These are phyloP conservation scores for Talpa occidentalis DNA, from an alignment of 2,113 vertebrate genomes.

Conservation along the genomic window DNA sequence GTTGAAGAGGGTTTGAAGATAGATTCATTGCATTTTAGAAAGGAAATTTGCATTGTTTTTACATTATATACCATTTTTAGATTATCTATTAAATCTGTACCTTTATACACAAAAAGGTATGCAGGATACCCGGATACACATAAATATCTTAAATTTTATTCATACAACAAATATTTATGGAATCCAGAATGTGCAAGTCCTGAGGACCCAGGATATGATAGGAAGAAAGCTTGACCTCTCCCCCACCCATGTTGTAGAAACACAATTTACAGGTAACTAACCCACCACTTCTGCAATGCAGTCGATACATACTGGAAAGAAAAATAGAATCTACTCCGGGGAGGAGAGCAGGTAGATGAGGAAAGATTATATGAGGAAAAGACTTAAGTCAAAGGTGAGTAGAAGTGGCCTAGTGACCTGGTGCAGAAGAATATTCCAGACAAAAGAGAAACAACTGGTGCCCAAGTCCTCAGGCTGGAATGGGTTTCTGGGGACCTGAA, in stretches of 20 bases:
- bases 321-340: not conserved
- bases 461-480: not conserved
- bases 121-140: not conserved
- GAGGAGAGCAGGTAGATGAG: not conserved
- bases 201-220: not conserved
- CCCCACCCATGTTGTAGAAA: not conserved
- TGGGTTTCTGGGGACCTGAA: not conserved
- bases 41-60: constrained; percentile 32
- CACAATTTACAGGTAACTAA: not conserved
- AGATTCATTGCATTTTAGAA: not conserved
- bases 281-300: not conserved
- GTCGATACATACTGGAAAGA: not conserved
- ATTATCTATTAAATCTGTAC: not conserved
- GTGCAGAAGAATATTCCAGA: not conserved
- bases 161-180: not conserved
- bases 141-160: constrained; percentile 33
- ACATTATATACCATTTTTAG: not conserved
- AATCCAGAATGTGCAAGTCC: not conserved
- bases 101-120: not conserved
- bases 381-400: not conserved
- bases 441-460: not conserved
- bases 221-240: not conserved
- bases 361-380: not conserved
- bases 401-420: not conserved
- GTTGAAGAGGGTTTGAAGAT: not conserved